Evolutionary conservation across 1,140 invertebrate species (phyloP), one percentile per base, ranked within the genome.

Genomic region (Oryzaephilus surinamensis): DNA sequence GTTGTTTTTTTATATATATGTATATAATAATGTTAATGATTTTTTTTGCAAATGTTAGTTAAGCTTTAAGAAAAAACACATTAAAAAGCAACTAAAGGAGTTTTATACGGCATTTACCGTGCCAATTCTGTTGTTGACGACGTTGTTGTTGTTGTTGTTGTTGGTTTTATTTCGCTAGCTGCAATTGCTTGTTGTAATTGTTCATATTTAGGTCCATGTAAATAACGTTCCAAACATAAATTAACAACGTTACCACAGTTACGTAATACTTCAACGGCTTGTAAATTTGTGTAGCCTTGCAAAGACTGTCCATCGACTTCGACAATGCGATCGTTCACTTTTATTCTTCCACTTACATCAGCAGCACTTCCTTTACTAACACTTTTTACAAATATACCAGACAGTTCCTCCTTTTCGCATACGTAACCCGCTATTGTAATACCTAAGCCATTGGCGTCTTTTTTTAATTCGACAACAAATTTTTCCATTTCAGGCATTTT

Each of bases 301-400:
- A 97, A 70, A n/a, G 84, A 84, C 52, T 81, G 80, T 11, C 88
- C 88, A 67, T 97, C 92, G 24, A 97, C 84, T 60, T 90, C 86
- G 14, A 93, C 84, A 54, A 97, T 98, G 55, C 96, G 82, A 67
- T 99, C 96, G 62, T 98, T 97, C 39, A 98, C 87, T 56, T 84
- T 79, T 50, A 99, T 96, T 55, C 81, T 80, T n/a, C 88, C 87
- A 59, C 90, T 93, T 12, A 88, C 48, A 55, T 93, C 90, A 2
- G 95, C 96, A 2, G 92, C 91, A 64, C 93, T 97, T 17, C 91
- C 90, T 48, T 88, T 79, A 46, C 90, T 93, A 45, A 99, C 90
- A 41, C 92, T 96, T 66, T 99, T 99, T 15, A 99, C 93, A 70
- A 99, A 99, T 46, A 99, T 97, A n/a, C 96, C 96, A 8, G 93